Base-by-base conservation (phyloP, 1,140 invertebrate species). In the Pteromalus puparum region DNA sequence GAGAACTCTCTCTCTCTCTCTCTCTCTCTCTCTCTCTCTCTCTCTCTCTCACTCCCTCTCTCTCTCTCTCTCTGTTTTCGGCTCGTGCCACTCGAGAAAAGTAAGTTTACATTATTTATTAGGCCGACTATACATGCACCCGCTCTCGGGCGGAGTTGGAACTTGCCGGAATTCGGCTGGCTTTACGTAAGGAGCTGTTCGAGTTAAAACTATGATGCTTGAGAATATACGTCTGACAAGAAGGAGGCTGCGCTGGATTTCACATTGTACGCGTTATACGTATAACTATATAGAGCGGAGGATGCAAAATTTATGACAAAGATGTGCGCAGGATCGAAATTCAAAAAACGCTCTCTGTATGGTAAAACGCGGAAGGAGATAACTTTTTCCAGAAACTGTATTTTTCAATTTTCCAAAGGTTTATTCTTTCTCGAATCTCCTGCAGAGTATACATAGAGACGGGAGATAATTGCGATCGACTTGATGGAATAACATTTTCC, bases 91-190 rank as follows among this genome's bases (percentile, higher is more conserved):
- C 72, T 74, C 34, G 42, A 53, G 42, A 18, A 30, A 28, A 77
- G 75, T 28, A 18, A 77, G 42, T 77, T 77, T 77, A 77, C 75
- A 77, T 77, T 77, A 77, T 77, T 77, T 77, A 77, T 77, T 34
- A 53, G 24, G 24, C 5, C n/a, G 46, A n/a, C 42, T 24, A n/a
- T 24, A 42, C 38, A 42, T 42, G 38, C 38, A 42, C 6, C 38
- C 38, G 38, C 38, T 42, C 9, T 70, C 26, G 6, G n/a, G n/a
- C 24, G 30, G 46, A 48, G 75, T 28, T 48, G 15, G n/a, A 46
- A 28, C 26, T 28, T 30, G 24, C 21, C 10, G 24, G 5, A 26
- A 30, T 10, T 70, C 53, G 18, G 30, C 30, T 61, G 2, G 67
- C 38, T 42, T 0, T 28, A 70, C 30, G 67, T 70, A 70, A 70